Evolutionary conservation across 2,888 invertebrate genomes (phyloP).

Genomic region (Dyspetes luteomarginatus): DNA sequence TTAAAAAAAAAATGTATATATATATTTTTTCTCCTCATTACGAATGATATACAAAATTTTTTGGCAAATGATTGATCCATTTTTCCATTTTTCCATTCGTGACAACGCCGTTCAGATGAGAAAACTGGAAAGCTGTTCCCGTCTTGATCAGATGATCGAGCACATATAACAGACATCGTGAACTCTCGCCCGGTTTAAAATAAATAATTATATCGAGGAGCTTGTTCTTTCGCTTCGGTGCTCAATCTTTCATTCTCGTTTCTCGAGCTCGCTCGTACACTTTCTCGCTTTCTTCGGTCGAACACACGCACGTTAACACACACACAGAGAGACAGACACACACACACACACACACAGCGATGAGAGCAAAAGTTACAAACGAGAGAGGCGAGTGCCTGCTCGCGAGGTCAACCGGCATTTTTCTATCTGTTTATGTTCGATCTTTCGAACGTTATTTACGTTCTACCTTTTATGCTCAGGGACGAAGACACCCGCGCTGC

Average conservation of each 20-base stretch:
- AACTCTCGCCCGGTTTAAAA: slow-evolving; percentile 30
- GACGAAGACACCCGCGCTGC: slow-evolving; percentile 69
- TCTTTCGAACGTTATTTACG: slow-evolving; percentile 61
- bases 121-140: slow-evolving; percentile 38
- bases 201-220: neutral
- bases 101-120: neutral
- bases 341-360: neutral
- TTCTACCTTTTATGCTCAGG: slow-evolving; percentile 69
- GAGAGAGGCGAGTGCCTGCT: slow-evolving; percentile 38
- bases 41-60: too few species aligned
- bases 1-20: too few species aligned
- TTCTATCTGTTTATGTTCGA: too few species aligned
- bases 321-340: neutral
- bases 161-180: slow-evolving; percentile 33
- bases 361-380: slow-evolving; percentile 52
- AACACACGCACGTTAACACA: neutral
- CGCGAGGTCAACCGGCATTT: slow-evolving; percentile 78
- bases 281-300: slow-evolving; percentile 81
- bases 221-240: slow-evolving; percentile 32
- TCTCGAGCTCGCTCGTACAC: slow-evolving; percentile 71
- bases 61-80: too few species aligned
- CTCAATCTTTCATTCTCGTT: slow-evolving; percentile 43
- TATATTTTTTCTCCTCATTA: too few species aligned
- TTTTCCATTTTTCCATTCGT: neutral
- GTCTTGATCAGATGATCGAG: slow-evolving; percentile 48